Conservation (phyloP, 1,140 invertebrate genomes). For the Euwallacea similis region DNA sequence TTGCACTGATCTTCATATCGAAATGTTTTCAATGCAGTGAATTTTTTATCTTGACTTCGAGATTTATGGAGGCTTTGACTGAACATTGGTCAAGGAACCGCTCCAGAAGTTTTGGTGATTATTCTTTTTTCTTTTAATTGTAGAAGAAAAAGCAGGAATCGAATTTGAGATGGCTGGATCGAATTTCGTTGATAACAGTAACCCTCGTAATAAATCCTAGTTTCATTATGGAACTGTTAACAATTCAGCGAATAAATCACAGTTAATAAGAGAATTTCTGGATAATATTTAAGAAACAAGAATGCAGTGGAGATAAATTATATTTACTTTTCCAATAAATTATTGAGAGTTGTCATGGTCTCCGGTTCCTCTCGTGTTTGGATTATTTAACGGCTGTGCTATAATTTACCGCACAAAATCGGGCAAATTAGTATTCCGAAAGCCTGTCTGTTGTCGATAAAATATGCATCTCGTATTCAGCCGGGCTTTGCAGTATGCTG, state of each 20-base stretch:
- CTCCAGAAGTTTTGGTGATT: too few species aligned
- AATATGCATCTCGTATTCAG: slow-evolving; percentile 25
- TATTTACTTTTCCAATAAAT: slow-evolving; percentile 21
- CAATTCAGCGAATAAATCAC: background rate
- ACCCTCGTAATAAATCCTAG: too few species aligned
- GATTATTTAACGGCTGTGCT: slow-evolving; percentile 21
- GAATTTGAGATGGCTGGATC: too few species aligned
- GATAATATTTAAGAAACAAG: background rate
- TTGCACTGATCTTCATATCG: too few species aligned
- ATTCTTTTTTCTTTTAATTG: too few species aligned
- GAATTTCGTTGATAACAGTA: too few species aligned
- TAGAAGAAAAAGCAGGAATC: too few species aligned
- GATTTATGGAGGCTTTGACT: too few species aligned
- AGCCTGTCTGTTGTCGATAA: slow-evolving; percentile 26
- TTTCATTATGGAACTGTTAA: too few species aligned
- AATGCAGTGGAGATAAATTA: slow-evolving; percentile 16
- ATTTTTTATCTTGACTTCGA: too few species aligned
- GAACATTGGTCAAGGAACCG: too few species aligned
- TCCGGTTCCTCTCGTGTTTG: slow-evolving; percentile 23
- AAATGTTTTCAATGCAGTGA: too few species aligned
- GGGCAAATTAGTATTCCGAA: slow-evolving; percentile 24
- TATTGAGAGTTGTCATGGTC: slow-evolving; percentile 19
- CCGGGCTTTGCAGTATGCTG: slow-evolving; percentile 9
- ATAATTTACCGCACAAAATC: slow-evolving; percentile 24
- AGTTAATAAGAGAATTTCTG: background rate